These are phyloP conservation scores for Marisa cornuarietis DNA, from an alignment of 1,140 invertebrate species.

Conservation along the genomic window DNA sequence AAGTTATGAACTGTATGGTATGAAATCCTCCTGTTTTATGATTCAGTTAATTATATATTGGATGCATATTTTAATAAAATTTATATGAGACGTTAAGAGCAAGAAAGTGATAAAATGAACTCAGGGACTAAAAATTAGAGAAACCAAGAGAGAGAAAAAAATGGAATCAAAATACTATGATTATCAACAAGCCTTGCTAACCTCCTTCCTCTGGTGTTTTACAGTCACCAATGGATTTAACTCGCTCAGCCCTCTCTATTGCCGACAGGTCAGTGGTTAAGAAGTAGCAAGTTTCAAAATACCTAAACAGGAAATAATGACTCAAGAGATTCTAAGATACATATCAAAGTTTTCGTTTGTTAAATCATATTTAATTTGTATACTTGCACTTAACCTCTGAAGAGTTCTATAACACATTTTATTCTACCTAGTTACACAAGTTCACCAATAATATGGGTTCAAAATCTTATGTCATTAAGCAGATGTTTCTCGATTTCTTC, in stretches of 20 bases:
- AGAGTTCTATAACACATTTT: too few relatives aligned
- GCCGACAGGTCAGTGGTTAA: conserved; percentile 45
- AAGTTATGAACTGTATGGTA: too few relatives aligned
- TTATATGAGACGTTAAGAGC: background rate
- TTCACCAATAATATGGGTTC: too few relatives aligned
- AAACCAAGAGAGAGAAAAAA: too few relatives aligned
- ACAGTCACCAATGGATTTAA: conserved; percentile 40
- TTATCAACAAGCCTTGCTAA: conserved; percentile 13
- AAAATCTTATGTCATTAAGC: too few relatives aligned
- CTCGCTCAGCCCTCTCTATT: conserved; percentile 53
- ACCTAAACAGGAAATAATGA: conserved; percentile 40
- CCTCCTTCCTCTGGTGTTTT: conserved; percentile 41
- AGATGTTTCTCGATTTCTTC: too few relatives aligned
- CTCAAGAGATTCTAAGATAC: background rate
- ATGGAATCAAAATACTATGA: too few relatives aligned
- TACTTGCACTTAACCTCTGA: too few relatives aligned
- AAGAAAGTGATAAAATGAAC: conserved; percentile 7
- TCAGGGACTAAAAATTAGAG: background rate
- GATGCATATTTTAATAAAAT: background rate
- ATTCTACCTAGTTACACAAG: too few relatives aligned
- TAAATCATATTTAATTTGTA: too few relatives aligned
- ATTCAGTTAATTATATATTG: background rate
- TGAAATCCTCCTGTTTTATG: background rate
- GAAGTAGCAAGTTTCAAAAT: conserved; percentile 60
- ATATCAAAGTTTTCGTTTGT: too few relatives aligned